These are phyloP conservation scores for Macroteleia sp. DNA, from an alignment of 2,888 invertebrate genomes.

Conservation along the genomic window DNA sequence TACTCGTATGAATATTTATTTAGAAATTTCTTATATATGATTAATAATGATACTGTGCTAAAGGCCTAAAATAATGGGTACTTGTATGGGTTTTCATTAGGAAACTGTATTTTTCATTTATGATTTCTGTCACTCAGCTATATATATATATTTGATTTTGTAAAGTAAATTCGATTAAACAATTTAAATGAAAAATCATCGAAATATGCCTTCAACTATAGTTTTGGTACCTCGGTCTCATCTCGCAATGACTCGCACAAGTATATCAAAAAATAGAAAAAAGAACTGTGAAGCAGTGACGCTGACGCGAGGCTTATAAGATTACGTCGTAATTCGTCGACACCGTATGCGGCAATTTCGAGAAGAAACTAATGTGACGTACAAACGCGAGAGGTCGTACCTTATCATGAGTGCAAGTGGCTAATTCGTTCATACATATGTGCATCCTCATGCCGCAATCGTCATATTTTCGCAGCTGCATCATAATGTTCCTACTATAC, in stretches of 20 bases:
- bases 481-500: constrained; percentile 57
- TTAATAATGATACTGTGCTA: too few relatives aligned
- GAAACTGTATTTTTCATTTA: too few relatives aligned
- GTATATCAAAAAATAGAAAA: constrained; percentile 65
- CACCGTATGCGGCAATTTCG: constrained; percentile 44
- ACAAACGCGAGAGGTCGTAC: constrained; percentile 55
- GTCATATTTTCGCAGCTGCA: constrained; percentile 58
- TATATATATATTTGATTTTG: too few relatives aligned
- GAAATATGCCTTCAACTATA: constrained; percentile 58
- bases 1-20: too few relatives aligned
- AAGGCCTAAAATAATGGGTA: too few relatives aligned
- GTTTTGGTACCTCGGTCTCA: constrained; percentile 60
- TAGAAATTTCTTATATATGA: too few relatives aligned
- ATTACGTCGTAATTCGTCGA: constrained; percentile 38
- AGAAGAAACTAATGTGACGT: constrained; percentile 62
- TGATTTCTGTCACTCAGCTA: too few relatives aligned
- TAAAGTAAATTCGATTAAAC: too few relatives aligned
- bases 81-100: too few relatives aligned
- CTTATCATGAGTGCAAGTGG: constrained; percentile 48
- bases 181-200: too few relatives aligned
- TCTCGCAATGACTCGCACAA: constrained; percentile 62
- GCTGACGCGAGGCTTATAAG: constrained; percentile 58
- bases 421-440: constrained; percentile 59
- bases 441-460: constrained; percentile 54
- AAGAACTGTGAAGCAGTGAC: constrained; percentile 58